A percentile compares a stretch with the other conserved stretches of the same genome.
Evolutionary conservation across 2,797 vertebrate species (phyloP).

Genomic region (Emydoidea blandingii): DNA sequence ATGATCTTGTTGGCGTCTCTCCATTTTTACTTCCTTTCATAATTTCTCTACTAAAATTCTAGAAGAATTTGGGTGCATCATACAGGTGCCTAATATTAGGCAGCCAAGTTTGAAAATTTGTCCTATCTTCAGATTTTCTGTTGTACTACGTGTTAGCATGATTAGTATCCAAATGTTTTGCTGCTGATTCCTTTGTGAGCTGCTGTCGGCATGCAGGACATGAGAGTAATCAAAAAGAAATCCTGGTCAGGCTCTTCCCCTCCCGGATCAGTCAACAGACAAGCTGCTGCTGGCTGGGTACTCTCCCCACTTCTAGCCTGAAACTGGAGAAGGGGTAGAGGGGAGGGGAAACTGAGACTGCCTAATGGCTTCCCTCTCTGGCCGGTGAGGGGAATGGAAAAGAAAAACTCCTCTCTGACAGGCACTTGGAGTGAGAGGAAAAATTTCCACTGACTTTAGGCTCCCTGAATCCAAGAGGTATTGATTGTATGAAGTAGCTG

Average conservation of each 20-base stretch:
- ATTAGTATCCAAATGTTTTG: not conserved
- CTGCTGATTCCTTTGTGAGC: not conserved
- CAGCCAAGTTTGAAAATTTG: not conserved
- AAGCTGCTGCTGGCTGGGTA: not conserved
- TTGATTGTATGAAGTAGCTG: not conserved
- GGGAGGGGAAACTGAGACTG: not conserved
- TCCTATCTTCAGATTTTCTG: not conserved
- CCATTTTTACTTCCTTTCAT: not conserved
- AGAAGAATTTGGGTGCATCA: not conserved
- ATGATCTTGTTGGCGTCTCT: not conserved
- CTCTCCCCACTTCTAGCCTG: not conserved
- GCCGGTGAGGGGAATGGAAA: not conserved
- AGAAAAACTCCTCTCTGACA: not conserved
- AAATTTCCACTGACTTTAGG: not conserved
- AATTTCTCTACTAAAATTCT: not conserved
- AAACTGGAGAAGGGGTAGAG: not conserved
- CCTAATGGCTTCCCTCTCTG: not conserved
- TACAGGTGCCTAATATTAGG: not conserved
- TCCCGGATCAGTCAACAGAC: not conserved
- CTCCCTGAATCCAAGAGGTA: not conserved
- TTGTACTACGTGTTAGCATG: not conserved
- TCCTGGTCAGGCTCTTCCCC: not conserved
- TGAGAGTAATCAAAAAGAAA: not conserved
- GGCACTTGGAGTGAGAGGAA: not conserved
- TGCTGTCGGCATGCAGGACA: not conserved